Evolutionary conservation across 2,797 vertebrate genomes (phyloP).

Genomic region (Presbytis comata): DNA sequence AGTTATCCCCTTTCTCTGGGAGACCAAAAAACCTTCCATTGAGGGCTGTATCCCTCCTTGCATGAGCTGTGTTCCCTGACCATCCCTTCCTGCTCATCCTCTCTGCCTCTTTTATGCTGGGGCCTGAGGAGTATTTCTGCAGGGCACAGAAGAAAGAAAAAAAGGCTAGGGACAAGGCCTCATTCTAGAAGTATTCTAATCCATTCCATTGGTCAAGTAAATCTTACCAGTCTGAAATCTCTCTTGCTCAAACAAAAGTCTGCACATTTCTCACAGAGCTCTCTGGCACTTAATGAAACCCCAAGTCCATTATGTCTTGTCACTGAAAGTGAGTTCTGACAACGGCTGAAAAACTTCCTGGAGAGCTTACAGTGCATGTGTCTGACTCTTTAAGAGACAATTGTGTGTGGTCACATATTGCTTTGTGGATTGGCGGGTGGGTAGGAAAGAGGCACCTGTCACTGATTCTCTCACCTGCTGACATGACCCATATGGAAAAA

Average conservation of each 20-base stretch:
- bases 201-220: neutral
- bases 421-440: neutral
- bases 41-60: neutral
- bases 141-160: neutral
- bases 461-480: neutral
- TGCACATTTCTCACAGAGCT: neutral
- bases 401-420: neutral
- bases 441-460: neutral
- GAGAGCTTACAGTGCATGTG: constrained; percentile 27
- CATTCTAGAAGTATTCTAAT: neutral
- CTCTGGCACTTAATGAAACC: constrained; percentile 61
- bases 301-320: constrained; percentile 41
- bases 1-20: neutral
- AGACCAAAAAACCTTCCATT: neutral
- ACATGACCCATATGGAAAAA: neutral
- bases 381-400: constrained; percentile 16
- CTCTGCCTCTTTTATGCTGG: accelerated
- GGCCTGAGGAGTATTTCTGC: neutral
- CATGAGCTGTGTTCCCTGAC: neutral
- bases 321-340: constrained; percentile 64
- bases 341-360: constrained; percentile 51
- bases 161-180: neutral
- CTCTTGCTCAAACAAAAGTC: constrained; percentile 47
- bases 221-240: neutral
- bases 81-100: neutral